Evolutionary conservation across 1,140 invertebrate species (phyloP), one percentile per base, ranked within the genome.

Genomic region (Phthorimaea operculella): DNA sequence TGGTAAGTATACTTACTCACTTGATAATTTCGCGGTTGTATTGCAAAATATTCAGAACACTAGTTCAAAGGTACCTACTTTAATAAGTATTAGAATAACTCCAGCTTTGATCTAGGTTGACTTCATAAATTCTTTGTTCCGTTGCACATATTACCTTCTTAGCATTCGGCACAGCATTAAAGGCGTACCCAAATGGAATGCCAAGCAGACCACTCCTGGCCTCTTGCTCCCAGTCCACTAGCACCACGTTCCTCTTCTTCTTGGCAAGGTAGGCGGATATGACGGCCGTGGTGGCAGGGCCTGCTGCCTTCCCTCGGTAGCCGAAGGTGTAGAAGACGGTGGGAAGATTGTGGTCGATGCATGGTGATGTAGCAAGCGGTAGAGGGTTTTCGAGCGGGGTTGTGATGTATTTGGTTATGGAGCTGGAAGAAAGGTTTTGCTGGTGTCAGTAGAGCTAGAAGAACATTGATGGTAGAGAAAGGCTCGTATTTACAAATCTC

Each of bases 201-300:
- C 82, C 79, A 5, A 81, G 52, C 8, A 71, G 9, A 1, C 75
- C 74, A 49, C 69, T 75, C 18, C 54, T 65, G 0, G 80, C 80
- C 60, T 83, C 80, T 16, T 78, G 63, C 48, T 82, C 67, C 82
- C 82, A 85, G 42, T 85, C 76, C 6, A 83, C 33, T 0, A 85
- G 67, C 5, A 82, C 39, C 0, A 83, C 69, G 47, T 85, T 85
- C 42, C 67, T 74, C 66, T 83, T 79, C 49, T 62, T 76, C 0
- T 64, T 76, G 1, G 54, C 52, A 18, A 85, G 55, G 34, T 81
- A 83, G 10, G 72, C 69, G 1, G 53, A 62, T 0, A 85, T 42
- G 0, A 85, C 65, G 0, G 79, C 70, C 0, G 70, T 81, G 6
- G 80, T 83, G 0, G 79, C 79, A 10, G 77, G 74, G 0, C 82